Percentiles rank a stretch among this genome's conserved stretches.
Conservation (phyloP, 1,140 invertebrate species). For the Saccostrea echinata region DNA sequence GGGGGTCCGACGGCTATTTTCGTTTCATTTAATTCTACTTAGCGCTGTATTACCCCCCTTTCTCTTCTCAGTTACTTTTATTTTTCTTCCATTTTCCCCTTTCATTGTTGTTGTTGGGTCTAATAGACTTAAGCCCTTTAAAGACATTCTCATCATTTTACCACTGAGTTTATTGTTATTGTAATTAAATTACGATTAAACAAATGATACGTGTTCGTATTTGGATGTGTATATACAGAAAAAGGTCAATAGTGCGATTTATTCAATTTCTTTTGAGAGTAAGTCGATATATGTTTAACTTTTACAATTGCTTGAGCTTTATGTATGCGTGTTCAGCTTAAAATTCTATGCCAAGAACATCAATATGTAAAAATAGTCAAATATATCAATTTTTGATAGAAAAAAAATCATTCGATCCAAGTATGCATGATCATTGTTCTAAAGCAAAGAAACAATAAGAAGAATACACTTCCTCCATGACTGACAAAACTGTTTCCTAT, state of each 20-base stretch:
- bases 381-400: background rate
- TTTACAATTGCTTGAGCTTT: background rate
- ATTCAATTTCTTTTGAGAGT: background rate
- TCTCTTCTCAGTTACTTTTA: background rate
- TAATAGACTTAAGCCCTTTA: slow-evolving; percentile 14
- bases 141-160: background rate
- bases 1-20: slow-evolving; percentile 6
- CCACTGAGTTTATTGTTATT: background rate
- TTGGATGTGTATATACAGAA: background rate
- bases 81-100: slow-evolving; percentile 29
- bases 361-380: background rate
- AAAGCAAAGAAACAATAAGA: no score
- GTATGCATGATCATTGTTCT: no score
- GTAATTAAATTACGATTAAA: slow-evolving; percentile 30
- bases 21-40: slow-evolving; percentile 33
- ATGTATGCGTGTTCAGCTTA: no score
- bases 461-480: no score
- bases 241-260: background rate
- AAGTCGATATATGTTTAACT: background rate
- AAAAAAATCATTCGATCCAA: no score
- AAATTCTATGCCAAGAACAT: no score
- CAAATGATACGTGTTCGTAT: background rate
- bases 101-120: background rate
- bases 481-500: no score
- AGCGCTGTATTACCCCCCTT: background rate